phyloP scores from a whole-genome alignment of 2,113 vertebrate species.

The Cyprinus carpio region DNA sequence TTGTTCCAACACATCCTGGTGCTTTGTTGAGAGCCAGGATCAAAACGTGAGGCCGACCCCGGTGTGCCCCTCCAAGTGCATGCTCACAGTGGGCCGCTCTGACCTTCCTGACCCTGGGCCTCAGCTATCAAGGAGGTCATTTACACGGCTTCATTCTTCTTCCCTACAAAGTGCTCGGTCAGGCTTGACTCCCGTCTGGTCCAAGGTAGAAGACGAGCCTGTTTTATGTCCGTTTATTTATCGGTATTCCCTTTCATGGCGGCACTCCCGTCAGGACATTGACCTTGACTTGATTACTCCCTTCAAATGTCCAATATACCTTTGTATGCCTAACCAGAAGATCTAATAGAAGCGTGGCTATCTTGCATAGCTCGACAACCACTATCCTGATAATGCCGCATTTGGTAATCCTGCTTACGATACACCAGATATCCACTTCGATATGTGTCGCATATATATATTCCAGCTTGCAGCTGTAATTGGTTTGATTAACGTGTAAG shows the following conservation, averaged over 20 bases:
- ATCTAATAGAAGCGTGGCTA: neutral
- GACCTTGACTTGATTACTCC: slow-evolving; percentile 6
- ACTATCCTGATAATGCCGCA: neutral
- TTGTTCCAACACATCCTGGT: slow-evolving; percentile 61
- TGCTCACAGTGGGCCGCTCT: slow-evolving; percentile 34
- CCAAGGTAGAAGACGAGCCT: neutral
- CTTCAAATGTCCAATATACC: neutral
- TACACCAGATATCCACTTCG: neutral
- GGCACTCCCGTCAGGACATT: neutral
- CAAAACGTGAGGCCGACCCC: slow-evolving; percentile 52
- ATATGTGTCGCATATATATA: neutral
- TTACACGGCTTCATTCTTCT: slow-evolving; percentile 51
- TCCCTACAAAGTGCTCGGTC: slow-evolving; percentile 53
- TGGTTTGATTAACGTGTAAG: slow-evolving; percentile 41
- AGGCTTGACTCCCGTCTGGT: slow-evolving; percentile 42
- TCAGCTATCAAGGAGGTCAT: slow-evolving; percentile 52
- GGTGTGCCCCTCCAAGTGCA: slow-evolving; percentile 30
- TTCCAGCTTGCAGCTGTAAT: slow-evolving; percentile 9
- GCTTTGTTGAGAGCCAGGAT: slow-evolving; percentile 59
- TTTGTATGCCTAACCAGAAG: neutral
- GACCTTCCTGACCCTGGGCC: slow-evolving; percentile 52
- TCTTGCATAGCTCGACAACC: neutral
- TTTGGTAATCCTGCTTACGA: neutral
- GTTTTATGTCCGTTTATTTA: slow-evolving; percentile 38
- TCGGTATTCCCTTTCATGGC: slow-evolving; percentile 3